Conservation (phyloP, 1,140 invertebrate species). For the Odontomachus brunneus region DNA sequence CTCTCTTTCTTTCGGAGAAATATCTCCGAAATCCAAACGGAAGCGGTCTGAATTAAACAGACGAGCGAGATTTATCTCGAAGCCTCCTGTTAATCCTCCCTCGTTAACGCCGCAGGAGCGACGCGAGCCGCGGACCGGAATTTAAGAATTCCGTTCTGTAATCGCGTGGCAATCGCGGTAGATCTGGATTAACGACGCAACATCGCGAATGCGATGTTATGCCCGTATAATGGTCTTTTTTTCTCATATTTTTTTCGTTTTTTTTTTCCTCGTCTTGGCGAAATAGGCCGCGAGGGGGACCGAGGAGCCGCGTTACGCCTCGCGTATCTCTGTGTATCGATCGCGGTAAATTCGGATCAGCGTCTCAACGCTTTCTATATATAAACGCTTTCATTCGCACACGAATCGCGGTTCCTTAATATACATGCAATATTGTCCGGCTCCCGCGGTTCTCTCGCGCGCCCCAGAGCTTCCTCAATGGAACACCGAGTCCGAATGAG, state of each 20-base stretch:
- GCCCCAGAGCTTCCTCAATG: conserved; percentile 77
- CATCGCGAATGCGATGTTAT: not conserved
- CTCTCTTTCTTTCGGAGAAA: no score
- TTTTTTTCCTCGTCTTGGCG: not conserved
- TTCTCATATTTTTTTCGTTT: not conserved
- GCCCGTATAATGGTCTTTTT: not conserved
- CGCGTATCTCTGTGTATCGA: conserved; percentile 45
- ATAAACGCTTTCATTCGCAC: not conserved
- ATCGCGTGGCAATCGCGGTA: conserved; percentile 4
- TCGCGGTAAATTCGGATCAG: conserved; percentile 69
- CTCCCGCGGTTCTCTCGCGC: not conserved
- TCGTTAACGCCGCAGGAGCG: conserved; percentile 18
- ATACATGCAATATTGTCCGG: conserved; percentile 55
- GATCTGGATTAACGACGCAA: conserved; percentile 45
- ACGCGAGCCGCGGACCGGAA: not conserved
- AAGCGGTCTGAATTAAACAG: conserved; percentile 53
- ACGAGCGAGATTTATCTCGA: conserved; percentile 39
- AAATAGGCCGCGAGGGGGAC: not conserved
- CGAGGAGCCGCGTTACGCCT: conserved; percentile 3
- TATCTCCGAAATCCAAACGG: conserved; percentile 18
- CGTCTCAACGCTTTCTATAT: conserved; percentile 33
- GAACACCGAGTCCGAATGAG: conserved; percentile 76
- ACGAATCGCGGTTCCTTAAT: conserved; percentile 41
- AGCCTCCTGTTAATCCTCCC: conserved; percentile 31
- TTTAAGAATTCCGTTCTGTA: conserved; percentile 23